Conservation (phyloP, 1,140 invertebrate genomes). For the Drosophila murphyi region DNA sequence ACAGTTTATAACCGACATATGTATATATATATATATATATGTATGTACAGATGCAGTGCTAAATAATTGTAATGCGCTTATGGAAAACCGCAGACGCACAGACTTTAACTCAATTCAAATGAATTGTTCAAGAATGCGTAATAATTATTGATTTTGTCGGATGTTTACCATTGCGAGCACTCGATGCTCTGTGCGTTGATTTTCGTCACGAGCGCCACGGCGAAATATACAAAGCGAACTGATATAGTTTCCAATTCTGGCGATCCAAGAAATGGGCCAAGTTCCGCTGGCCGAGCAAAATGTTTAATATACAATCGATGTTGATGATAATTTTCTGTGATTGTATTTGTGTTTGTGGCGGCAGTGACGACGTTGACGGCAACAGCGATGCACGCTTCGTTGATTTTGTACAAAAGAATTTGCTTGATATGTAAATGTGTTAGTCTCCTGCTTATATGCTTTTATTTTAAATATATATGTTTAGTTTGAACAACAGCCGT, state of each 20-base stretch:
- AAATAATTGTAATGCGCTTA: constrained; percentile 11
- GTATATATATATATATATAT: neutral
- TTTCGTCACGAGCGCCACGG: constrained; percentile 79
- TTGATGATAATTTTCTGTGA: constrained; percentile 42
- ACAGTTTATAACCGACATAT: constrained; percentile 10
- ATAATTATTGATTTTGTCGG: constrained; percentile 51
- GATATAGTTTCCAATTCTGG: constrained; percentile 79
- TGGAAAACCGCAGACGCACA: constrained; percentile 30
- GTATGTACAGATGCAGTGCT: constrained; percentile 28
- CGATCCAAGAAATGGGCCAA: constrained; percentile 65
- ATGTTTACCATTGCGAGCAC: constrained; percentile 70
- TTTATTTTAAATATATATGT: constrained; percentile 49
- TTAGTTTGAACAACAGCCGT: constrained; percentile 54
- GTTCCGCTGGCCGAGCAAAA: constrained; percentile 52
- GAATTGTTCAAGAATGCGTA: constrained; percentile 39
- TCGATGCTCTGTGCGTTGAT: constrained; percentile 52
- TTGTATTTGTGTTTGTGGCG: constrained; percentile 52
- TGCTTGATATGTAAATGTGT: constrained; percentile 38
- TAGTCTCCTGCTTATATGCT: constrained; percentile 13
- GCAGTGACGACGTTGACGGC: constrained; percentile 19
- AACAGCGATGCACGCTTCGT: constrained; percentile 34
- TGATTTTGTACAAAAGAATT: constrained; percentile 29
- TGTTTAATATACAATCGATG: constrained; percentile 55
- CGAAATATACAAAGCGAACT: constrained; percentile 78
- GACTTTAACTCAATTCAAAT: constrained; percentile 23